phyloP scores from a whole-genome alignment of 2,113 vertebrate species.

The Chionomys nivalis region DNA sequence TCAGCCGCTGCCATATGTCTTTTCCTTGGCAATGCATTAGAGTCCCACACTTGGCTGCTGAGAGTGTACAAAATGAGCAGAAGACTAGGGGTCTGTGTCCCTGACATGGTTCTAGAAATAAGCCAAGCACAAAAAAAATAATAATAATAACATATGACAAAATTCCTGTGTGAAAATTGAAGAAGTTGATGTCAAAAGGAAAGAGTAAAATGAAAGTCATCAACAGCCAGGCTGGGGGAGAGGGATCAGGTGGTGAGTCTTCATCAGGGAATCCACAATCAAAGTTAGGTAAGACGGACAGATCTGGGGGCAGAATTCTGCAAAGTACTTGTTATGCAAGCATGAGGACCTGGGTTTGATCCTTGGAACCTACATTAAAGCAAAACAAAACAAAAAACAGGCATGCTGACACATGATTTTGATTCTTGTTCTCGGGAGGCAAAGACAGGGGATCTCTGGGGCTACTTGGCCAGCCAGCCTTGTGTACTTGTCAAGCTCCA shows the following conservation, averaged over 20 bases:
- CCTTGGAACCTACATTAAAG: neutral
- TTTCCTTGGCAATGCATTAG: neutral
- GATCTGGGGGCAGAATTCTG: neutral
- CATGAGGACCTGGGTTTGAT: neutral
- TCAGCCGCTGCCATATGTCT: neutral
- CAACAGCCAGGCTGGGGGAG: neutral
- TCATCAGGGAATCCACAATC: no score
- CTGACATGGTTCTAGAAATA: neutral
- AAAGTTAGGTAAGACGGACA: neutral
- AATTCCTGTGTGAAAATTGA: neutral
- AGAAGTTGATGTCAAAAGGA: neutral
- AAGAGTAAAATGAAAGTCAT: neutral
- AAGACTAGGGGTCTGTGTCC: neutral
- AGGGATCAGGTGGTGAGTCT: no score
- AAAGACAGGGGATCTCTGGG: no score
- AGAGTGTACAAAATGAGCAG: neutral
- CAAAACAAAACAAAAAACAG: neutral
- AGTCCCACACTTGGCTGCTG: neutral
- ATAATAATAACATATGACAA: neutral
- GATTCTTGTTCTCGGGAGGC: neutral
- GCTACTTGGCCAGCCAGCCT: neutral
- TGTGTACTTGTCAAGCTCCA: neutral
- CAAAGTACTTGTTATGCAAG: neutral
- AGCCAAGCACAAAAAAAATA: neutral
- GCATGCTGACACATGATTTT: no score